Evolutionary conservation across 2,797 vertebrate species (phyloP).

Genomic region (Tympanoctomys barrerae): DNA sequence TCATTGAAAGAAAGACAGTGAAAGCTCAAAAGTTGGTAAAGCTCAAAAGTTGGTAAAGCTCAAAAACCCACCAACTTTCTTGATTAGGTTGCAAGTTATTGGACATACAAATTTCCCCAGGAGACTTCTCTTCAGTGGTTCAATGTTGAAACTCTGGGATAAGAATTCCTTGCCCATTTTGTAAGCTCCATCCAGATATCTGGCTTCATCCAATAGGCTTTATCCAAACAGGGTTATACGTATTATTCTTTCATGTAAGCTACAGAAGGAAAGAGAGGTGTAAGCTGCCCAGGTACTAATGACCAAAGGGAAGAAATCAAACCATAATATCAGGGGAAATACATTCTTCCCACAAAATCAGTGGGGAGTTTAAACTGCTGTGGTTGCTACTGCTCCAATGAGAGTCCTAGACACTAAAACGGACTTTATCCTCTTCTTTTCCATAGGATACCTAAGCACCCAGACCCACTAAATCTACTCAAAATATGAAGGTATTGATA

Average conservation of each 20-base stretch:
- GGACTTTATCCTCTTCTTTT: not conserved
- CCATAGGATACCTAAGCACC: not conserved
- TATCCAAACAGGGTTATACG: not conserved
- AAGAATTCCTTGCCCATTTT: not conserved
- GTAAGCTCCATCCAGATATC: not conserved
- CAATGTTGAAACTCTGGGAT: not conserved
- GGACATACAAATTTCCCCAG: not conserved
- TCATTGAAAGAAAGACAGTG: not conserved
- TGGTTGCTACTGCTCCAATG: not conserved
- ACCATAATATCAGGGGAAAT: not conserved
- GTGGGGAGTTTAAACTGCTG: not conserved
- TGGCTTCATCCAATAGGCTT: not conserved
- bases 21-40: not conserved
- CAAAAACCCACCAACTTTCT: not conserved
- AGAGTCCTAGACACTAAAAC: not conserved
- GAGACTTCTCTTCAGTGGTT: not conserved
- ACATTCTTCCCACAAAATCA: not conserved
- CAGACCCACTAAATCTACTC: not conserved
- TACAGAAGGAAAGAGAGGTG: slow-evolving; percentile 8
- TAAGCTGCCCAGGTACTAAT: not conserved
- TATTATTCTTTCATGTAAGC: slow-evolving; percentile 10
- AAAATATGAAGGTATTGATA: not conserved
- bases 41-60: not conserved
- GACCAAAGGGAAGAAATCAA: slow-evolving; percentile 19
- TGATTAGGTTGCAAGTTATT: not conserved